A percentile compares a stretch with the other conserved stretches of the same genome.
These are phyloP conservation scores for Callimorpha dominula DNA, from an alignment of 2,888 invertebrate genomes.

Conservation along the genomic window DNA sequence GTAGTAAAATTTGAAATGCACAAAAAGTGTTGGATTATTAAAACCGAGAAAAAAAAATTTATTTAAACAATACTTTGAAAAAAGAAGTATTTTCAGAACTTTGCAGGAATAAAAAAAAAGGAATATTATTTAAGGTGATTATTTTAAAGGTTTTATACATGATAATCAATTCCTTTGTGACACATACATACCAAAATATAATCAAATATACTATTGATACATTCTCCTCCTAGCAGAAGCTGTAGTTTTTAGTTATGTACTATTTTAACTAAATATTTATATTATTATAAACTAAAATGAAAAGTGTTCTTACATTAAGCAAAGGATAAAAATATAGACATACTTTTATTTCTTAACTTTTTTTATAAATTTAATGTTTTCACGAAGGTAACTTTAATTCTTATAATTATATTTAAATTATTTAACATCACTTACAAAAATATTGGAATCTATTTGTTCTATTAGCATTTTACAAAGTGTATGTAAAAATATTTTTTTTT, in stretches of 20 bases:
- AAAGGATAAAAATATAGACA: background rate
- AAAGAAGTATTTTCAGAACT: background rate
- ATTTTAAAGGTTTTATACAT: too few relatives aligned
- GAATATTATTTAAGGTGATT: too few relatives aligned
- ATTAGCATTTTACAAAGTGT: background rate
- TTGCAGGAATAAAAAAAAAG: too few relatives aligned
- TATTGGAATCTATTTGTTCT: background rate
- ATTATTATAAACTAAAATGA: background rate
- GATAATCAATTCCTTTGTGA: background rate
- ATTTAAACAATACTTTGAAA: background rate
- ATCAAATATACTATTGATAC: background rate
- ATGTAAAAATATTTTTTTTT: background rate
- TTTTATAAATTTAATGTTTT: background rate
- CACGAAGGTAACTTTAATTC: constrained; percentile 1
- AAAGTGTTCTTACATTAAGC: background rate
- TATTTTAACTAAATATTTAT: too few relatives aligned
- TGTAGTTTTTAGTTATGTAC: too few relatives aligned
- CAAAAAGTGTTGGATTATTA: too few relatives aligned
- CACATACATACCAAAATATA: background rate
- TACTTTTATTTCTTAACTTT: background rate
- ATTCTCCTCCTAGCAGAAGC: too few relatives aligned
- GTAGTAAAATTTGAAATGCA: background rate
- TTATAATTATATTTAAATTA: background rate
- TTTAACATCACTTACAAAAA: background rate
- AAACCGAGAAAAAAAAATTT: background rate